phyloP scores from a whole-genome alignment of 2,797 vertebrate species.

The Champsocephalus gunnari region DNA sequence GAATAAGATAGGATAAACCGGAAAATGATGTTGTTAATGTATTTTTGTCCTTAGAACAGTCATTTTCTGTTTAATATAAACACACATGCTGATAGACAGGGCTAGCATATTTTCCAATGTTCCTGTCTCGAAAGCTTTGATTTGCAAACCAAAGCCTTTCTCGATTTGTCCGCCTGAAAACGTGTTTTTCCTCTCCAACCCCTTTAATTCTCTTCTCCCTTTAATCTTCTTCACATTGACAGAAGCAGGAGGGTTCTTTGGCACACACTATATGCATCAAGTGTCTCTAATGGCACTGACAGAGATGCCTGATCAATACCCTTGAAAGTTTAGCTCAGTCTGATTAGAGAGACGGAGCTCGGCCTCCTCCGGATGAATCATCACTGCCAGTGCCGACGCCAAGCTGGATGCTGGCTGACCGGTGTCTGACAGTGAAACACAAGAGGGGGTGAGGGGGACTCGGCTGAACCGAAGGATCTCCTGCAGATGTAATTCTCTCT shows the following conservation, averaged over 20 bases:
- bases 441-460: conserved; percentile 33
- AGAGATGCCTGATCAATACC: conserved; percentile 69
- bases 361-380: conserved; percentile 55
- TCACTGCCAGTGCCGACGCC: neutral
- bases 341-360: conserved; percentile 63
- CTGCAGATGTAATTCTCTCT: conserved; percentile 75
- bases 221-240: conserved; percentile 62
- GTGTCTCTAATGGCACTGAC: conserved; percentile 60
- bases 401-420: conserved; percentile 29
- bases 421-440: conserved; percentile 23
- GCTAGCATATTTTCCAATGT: conserved; percentile 15
- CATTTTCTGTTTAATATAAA: neutral
- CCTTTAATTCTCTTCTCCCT: conserved; percentile 43
- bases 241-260: conserved; percentile 25
- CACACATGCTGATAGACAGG: neutral
- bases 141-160: conserved; percentile 36
- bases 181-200: conserved; percentile 29
- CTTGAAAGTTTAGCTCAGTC: conserved; percentile 67
- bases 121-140: conserved; percentile 21
- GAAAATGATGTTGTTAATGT: neutral
- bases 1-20: neutral
- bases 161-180: conserved; percentile 46
- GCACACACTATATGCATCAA: conserved; percentile 32
- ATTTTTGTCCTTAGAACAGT: neutral
- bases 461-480: conserved; percentile 61